phyloP scores from a whole-genome alignment of 2,113 vertebrate species.

The Monarcha castaneiventris region DNA sequence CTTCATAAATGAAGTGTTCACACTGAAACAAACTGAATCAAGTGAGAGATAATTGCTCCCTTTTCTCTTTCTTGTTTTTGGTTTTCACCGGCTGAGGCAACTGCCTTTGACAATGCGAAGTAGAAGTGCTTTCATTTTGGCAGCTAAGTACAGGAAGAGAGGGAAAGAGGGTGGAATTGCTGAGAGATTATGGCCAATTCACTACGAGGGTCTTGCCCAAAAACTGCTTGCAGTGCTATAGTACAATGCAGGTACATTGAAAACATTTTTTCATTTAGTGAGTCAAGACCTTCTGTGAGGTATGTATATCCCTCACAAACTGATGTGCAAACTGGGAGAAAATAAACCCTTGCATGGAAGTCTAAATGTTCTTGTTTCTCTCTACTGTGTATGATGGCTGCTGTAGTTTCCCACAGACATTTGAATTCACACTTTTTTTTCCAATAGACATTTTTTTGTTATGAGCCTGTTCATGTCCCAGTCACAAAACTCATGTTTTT shows the following conservation, averaged over 20 bases:
- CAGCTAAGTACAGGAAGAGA: background rate
- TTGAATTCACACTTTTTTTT: background rate
- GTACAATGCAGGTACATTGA: background rate
- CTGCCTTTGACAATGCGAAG: background rate
- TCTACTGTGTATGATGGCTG: background rate
- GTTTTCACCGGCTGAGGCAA: background rate
- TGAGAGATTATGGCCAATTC: background rate
- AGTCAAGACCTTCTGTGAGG: background rate
- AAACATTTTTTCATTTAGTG: background rate
- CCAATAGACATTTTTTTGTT: background rate
- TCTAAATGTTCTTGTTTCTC: background rate
- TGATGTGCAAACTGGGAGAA: accelerated
- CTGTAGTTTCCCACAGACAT: background rate
- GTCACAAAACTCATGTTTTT: background rate
- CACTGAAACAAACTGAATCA: background rate
- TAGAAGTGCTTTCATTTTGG: background rate
- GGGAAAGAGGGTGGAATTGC: background rate
- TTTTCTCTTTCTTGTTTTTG: background rate
- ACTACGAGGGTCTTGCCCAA: background rate
- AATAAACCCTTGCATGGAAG: background rate
- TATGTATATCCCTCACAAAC: background rate
- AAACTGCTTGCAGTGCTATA: background rate
- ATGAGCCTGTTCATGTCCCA: background rate
- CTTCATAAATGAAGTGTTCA: background rate
- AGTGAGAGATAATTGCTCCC: background rate